phyloP scores from a whole-genome alignment of 2,888 invertebrate species.

The Drosophila mayaguana region DNA sequence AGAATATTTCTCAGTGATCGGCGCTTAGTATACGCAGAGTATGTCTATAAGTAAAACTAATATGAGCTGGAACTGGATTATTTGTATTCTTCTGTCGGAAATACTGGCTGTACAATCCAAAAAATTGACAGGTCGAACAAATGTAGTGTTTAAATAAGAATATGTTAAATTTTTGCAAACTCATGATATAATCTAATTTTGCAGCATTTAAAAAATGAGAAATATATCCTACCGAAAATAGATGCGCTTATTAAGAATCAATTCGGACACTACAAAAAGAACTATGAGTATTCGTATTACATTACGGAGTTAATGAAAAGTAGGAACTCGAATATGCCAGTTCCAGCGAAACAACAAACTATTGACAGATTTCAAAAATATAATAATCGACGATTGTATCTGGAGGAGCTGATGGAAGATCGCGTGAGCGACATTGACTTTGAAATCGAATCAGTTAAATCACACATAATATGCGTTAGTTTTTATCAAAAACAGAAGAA shows the following conservation, averaged over 20 bases:
- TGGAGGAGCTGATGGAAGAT: not conserved
- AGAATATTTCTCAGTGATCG: not conserved
- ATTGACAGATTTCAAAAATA: not conserved
- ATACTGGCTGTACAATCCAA: not conserved
- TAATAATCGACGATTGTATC: not conserved
- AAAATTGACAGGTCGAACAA: not conserved
- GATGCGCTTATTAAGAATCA: not conserved
- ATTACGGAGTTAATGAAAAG: not conserved
- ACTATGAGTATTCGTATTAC: not conserved
- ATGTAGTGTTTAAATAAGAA: not conserved
- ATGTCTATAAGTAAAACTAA: not conserved
- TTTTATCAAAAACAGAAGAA: not conserved
- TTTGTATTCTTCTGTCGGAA: not conserved
- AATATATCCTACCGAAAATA: not conserved
- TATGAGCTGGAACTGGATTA: not conserved
- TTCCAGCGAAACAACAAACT: not conserved
- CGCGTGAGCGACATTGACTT: not conserved
- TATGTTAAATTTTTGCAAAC: not conserved
- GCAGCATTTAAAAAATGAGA: not conserved
- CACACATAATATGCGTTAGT: too few species aligned
- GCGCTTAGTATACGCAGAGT: not conserved
- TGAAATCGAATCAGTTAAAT: not conserved
- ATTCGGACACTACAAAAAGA: not conserved
- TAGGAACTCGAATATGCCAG: not conserved
- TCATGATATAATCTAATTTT: not conserved